These are phyloP conservation scores for Sinotaia quadrata DNA, from an alignment of 2,888 invertebrate genomes.

Conservation along the genomic window DNA sequence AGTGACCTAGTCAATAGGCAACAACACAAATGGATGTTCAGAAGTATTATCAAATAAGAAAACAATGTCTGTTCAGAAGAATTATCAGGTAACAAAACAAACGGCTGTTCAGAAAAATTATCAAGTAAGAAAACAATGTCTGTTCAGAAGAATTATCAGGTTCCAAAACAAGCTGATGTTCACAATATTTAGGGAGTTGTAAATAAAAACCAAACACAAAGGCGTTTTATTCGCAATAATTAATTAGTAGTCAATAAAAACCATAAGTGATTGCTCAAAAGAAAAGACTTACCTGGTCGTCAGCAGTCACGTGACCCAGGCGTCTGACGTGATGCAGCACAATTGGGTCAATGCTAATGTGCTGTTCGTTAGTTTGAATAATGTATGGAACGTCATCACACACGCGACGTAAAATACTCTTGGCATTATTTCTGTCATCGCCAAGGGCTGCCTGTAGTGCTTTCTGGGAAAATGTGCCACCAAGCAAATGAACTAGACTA, in stretches of 20 bases:
- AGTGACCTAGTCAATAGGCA: no score
- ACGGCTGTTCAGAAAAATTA: no score
- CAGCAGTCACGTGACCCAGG: conserved; percentile 17
- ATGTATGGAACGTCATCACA: conserved; percentile 7
- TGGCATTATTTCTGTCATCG: neutral
- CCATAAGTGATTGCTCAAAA: no score
- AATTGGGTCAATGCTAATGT: conserved; percentile 18
- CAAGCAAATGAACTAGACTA: conserved; percentile 6
- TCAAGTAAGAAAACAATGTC: no score
- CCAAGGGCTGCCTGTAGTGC: conserved; percentile 4
- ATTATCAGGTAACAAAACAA: no score
- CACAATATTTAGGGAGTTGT: neutral
- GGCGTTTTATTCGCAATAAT: no score
- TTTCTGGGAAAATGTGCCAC: conserved; percentile 10
- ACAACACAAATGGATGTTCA: no score
- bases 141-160: no score
- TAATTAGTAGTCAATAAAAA: no score
- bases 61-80: no score
- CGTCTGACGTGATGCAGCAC: conserved; percentile 22
- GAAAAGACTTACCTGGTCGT: conserved; percentile 17
- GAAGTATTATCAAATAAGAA: no score
- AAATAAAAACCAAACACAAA: no score
- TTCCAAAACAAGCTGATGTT: neutral
- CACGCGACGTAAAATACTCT: conserved; percentile 3
- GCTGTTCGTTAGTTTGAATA: conserved; percentile 3